phyloP scores from a whole-genome alignment of 2,888 invertebrate species.

The Torymus tubicola region DNA sequence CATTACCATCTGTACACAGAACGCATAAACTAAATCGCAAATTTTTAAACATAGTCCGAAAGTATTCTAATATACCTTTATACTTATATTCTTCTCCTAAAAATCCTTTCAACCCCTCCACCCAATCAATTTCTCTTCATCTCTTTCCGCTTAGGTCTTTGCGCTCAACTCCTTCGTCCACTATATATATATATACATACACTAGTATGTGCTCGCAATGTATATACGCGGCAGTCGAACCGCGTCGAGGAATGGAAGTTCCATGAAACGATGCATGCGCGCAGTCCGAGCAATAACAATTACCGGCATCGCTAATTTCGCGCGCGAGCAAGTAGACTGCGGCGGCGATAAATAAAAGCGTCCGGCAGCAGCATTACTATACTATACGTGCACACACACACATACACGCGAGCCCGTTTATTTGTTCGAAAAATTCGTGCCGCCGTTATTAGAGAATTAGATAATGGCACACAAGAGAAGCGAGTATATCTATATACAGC shows the following conservation, averaged over 20 bases:
- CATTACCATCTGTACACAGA: too few species aligned
- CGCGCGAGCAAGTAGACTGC: conserved; percentile 34
- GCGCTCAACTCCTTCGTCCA: not conserved
- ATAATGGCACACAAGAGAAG: not conserved
- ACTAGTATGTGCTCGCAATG: too few species aligned
- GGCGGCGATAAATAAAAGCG: conserved; percentile 30
- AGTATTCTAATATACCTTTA: too few species aligned
- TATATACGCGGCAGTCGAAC: conserved; percentile 8
- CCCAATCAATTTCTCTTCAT: too few species aligned
- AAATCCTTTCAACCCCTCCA: too few species aligned
- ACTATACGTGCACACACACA: too few species aligned
- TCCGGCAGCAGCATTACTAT: too few species aligned
- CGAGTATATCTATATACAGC: too few species aligned
- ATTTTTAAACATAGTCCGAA: too few species aligned
- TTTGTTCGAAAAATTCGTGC: conserved; percentile 31
- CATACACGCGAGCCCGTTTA: not conserved
- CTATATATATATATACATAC: too few species aligned
- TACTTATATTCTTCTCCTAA: too few species aligned
- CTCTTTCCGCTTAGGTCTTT: not conserved
- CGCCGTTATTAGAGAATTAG: conserved; percentile 24
- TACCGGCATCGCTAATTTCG: conserved; percentile 63
- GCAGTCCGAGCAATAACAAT: conserved; percentile 48
- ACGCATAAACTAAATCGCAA: too few species aligned
- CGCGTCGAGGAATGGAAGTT: conserved; percentile 43
- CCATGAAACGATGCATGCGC: conserved; percentile 39